Evolutionary conservation across 2,113 vertebrate genomes (phyloP), one percentile per base, ranked within the genome.

Genomic region (Echinops telfairi): DNA sequence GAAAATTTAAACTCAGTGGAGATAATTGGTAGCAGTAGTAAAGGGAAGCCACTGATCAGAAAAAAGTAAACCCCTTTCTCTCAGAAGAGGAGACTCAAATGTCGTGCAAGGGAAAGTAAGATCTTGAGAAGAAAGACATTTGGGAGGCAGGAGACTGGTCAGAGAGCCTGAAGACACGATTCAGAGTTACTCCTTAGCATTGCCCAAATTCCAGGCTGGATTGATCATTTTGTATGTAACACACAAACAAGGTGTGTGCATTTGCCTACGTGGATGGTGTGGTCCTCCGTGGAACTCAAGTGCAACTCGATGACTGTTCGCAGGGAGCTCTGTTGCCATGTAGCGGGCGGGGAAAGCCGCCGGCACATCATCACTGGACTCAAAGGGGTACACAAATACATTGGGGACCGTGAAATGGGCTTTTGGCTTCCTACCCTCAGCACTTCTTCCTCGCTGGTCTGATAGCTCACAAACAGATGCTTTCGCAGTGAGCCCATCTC

Each of bases 331-430:
- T 40, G 40, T 7, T 40, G 40, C 40, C n/a, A n/a, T n/a, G n/a
- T n/a, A n/a, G n/a, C n/a, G n/a, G n/a, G n/a, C n/a, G n/a, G n/a
- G n/a, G n/a, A n/a, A n/a, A n/a, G n/a, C n/a, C n/a, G n/a, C n/a
- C n/a, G n/a, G n/a, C n/a, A n/a, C n/a, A n/a, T n/a, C 60, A 43
- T 84, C 91, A 6, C 66, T 84, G 43, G 38, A 29, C 75, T 83
- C 83, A 70, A n/a, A 86, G 78, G 36, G 70, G 43, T 38, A 31
- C 79, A 88, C 29, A 82, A 77, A 33, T 71, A 33, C 31, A 27
- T 16, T 88, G 80, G 62, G 83, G 88, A 83, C 88, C 53, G 16
- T 93, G 96, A 94, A 92, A 94, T 86, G 88, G 78, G 58, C 90
- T 92, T 96, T 95, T 92, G 90, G 96, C 86, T 84, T 62, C 47